Evolutionary conservation across 2,797 vertebrate species (phyloP).

Genomic region (Fundulus diaphanus): DNA sequence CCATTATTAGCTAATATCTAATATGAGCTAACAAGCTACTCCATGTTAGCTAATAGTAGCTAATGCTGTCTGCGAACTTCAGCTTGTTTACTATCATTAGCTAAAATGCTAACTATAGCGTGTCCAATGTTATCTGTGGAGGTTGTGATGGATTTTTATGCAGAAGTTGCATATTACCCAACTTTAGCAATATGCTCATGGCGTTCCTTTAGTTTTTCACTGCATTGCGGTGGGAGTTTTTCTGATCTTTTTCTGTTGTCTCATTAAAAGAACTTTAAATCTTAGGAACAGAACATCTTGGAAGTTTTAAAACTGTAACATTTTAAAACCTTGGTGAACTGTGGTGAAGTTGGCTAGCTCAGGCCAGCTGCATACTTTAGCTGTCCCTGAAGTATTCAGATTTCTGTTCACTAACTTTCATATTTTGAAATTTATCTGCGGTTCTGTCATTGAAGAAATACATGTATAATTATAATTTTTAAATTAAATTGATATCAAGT

Average conservation of each 20-base stretch:
- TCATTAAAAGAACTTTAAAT: neutral
- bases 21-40: neutral
- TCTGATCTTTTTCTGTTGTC: neutral
- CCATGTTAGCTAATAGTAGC: neutral
- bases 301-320: neutral
- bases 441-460: neutral
- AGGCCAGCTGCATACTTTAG: neutral
- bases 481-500: neutral
- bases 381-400: neutral
- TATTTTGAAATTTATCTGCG: neutral
- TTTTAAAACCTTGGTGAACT: neutral
- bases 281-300: neutral
- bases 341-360: neutral
- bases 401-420: neutral
- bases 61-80: neutral
- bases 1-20: no score
- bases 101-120: neutral
- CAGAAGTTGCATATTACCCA: neutral
- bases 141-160: no score
- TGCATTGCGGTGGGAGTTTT: neutral
- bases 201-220: neutral
- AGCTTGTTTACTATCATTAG: neutral
- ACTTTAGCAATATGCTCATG: neutral
- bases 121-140: neutral
- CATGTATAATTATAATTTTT: no score